These are phyloP conservation scores for Meriones unguiculatus DNA, from an alignment of 2,113 vertebrate species.

Conservation along the genomic window DNA sequence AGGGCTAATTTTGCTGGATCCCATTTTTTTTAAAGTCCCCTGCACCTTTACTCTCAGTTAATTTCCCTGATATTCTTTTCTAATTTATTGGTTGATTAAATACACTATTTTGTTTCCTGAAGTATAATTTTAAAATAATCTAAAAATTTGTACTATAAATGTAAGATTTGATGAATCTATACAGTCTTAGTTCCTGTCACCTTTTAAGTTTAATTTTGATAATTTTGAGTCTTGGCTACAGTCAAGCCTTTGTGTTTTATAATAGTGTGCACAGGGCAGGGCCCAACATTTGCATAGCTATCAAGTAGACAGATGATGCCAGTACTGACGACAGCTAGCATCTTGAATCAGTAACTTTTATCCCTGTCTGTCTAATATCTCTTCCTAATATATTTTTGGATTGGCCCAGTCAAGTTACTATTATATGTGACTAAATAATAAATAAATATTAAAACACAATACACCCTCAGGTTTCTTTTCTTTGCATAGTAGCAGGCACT, in stretches of 20 bases:
- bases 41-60: not conserved
- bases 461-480: too few relatives aligned
- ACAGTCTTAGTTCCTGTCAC: not conserved
- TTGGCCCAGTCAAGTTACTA: not conserved
- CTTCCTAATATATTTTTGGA: not conserved
- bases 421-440: not conserved
- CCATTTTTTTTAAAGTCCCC: not conserved
- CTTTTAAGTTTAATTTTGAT: not conserved
- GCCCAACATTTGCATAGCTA: not conserved
- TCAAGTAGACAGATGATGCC: not conserved
- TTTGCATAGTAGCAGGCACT: not conserved
- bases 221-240: not conserved
- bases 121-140: not conserved
- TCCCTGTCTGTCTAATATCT: not conserved
- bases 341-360: not conserved
- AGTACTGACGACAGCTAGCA: not conserved
- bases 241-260: not conserved
- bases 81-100: not conserved
- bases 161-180: not conserved
- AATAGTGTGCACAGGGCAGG: not conserved
- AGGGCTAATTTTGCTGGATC: not conserved
- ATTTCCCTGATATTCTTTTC: not conserved
- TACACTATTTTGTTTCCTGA: not conserved
- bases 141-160: not conserved
- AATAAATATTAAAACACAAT: not conserved